These are phyloP conservation scores for Papilio demoleus DNA, from an alignment of 2,888 invertebrate genomes.

Conservation along the genomic window DNA sequence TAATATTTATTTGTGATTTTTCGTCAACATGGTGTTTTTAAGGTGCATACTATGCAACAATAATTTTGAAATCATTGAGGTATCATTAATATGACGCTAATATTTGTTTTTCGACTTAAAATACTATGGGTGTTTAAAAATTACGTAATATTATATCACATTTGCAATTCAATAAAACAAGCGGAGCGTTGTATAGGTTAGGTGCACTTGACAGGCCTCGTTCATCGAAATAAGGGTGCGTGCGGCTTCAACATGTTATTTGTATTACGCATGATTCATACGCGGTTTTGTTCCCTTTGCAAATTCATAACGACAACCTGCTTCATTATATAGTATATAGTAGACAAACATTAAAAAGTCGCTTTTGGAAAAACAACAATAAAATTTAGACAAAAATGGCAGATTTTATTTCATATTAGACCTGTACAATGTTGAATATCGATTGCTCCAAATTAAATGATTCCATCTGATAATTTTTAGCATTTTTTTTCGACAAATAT, in stretches of 20 bases:
- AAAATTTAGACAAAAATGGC: too few relatives aligned
- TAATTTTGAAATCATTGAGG: not conserved
- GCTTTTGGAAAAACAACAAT: too few relatives aligned
- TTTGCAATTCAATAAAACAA: slow-evolving; percentile 28
- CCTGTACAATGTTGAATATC: too few relatives aligned
- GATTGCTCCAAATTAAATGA: too few relatives aligned
- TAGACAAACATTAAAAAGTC: not conserved
- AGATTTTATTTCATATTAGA: too few relatives aligned
- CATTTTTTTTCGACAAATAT: not conserved
- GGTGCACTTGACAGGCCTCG: slow-evolving; percentile 36
- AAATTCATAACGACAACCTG: slow-evolving; percentile 3
- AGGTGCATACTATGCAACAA: too few relatives aligned
- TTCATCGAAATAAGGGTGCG: slow-evolving; percentile 37
- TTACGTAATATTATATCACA: slow-evolving; percentile 14
- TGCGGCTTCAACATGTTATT: slow-evolving; percentile 33
- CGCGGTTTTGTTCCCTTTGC: slow-evolving; percentile 18
- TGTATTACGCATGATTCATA: slow-evolving; percentile 35
- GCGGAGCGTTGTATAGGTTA: slow-evolving; percentile 14
- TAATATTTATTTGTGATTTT: too few relatives aligned
- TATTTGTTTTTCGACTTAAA: not conserved
- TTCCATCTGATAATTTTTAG: too few relatives aligned
- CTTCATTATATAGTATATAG: not conserved
- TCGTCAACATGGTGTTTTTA: too few relatives aligned
- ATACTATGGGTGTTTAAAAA: not conserved
- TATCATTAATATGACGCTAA: not conserved